A percentile compares a stretch with the other conserved stretches of the same genome.
Conservation (phyloP, 1,140 invertebrate genomes). For the Drosophila insularis region DNA sequence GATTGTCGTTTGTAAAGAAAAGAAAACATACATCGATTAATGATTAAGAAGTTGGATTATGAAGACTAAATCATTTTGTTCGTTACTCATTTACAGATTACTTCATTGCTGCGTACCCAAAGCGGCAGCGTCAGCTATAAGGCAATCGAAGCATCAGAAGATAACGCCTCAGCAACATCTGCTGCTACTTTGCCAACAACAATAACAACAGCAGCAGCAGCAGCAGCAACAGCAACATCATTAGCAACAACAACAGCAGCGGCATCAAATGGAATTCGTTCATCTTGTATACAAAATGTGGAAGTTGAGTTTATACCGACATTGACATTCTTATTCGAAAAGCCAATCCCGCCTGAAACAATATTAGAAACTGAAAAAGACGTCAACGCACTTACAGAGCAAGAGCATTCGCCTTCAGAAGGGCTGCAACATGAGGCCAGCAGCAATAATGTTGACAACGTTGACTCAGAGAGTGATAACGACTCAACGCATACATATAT, state of each 20-base stretch:
- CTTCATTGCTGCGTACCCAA: slow-evolving; percentile 69
- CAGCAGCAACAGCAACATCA: slow-evolving; percentile 21
- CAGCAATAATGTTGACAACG: slow-evolving; percentile 25
- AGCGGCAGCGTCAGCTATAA: slow-evolving; percentile 63
- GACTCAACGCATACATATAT: slow-evolving; percentile 67
- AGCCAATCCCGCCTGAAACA: slow-evolving; percentile 20
- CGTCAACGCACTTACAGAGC: background rate
- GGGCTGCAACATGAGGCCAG: slow-evolving; percentile 49
- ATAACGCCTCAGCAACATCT: slow-evolving; percentile 18
- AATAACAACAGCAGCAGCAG: slow-evolving; percentile 21
- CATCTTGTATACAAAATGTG: slow-evolving; percentile 35
- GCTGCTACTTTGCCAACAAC: slow-evolving; percentile 14
- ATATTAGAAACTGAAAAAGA: slow-evolving; percentile 13
- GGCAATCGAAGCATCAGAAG: slow-evolving; percentile 52
- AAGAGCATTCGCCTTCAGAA: slow-evolving; percentile 3
- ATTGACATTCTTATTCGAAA: slow-evolving; percentile 62
- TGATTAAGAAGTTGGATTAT: background rate
- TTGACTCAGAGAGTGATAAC: slow-evolving; percentile 53
- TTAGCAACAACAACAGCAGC: slow-evolving; percentile 23
- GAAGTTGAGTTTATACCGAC: slow-evolving; percentile 75
- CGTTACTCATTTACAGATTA: slow-evolving; percentile 58
- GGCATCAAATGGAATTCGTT: background rate
- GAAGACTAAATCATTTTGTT: background rate
- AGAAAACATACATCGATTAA: no score
- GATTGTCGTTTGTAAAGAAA: no score